Evolutionary conservation across 2,888 invertebrate genomes (phyloP), one percentile per base, ranked within the genome.

Genomic region (Junonia oenone): DNA sequence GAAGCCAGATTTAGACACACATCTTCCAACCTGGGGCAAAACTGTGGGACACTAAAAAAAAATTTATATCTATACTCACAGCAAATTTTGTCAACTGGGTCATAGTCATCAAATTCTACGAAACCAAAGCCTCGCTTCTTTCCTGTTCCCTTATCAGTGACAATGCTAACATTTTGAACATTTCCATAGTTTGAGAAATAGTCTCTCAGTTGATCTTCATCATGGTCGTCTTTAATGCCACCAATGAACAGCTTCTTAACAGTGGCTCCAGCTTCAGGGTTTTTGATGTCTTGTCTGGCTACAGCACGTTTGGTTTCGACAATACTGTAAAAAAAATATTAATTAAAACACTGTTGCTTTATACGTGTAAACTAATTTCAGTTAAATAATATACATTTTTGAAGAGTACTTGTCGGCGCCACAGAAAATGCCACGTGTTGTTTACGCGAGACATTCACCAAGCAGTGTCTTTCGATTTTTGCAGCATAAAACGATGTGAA

Each of bases 271-370:
- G 98, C 96, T 81, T 98, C 98, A 0, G 98, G 97, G 56, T 96
- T 94, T 59, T 96, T 97, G 62, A 98, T 97, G 71, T 97, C 97
- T 86, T 96, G 94, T 43, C 98, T 92, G 1, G 99, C 99, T 29
- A 99, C 98, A 11, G 99, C 99, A 62, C 99, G 92, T 81, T 99
- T 99, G 0, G 99, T 97, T 87, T 99, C 99, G 1, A 99, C 98
- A 51, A 97, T 96, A 64, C 97, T 91, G 50, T 31, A 58, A 48
- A 26, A 13, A 13, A 11, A 13, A 26, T 6, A 6, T 40, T 5
- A 40, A 40, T 40, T 40, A 40, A 19, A 11, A 40, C 19, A 37
- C 8, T 8, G 15, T 17, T 37, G 6, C 35, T 15, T 17, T 6
- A 9, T 9, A 9, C 8, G n/a, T 14, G 1, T 2, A 37, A 37